Conservation (phyloP, 1,140 invertebrate species). For the Hypsibius dujardini region DNA sequence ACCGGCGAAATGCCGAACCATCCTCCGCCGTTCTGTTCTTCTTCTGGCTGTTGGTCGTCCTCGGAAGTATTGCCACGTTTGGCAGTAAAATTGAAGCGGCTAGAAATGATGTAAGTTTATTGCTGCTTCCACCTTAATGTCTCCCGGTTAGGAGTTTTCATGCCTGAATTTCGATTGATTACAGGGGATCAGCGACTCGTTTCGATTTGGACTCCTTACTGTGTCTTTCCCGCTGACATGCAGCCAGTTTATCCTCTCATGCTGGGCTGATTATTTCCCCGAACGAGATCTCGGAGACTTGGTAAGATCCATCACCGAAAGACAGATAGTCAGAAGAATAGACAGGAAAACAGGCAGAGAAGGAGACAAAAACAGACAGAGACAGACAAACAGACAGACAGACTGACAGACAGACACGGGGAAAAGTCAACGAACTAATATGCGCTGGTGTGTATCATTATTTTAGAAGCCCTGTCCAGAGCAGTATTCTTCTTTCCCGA, state of each 20-base stretch:
- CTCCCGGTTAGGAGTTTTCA: not conserved
- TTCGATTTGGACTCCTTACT: not conserved
- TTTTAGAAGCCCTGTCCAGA: constrained; percentile 8
- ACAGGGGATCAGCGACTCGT: not conserved
- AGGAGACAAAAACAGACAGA: no score
- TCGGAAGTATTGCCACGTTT: not conserved
- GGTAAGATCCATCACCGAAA: not conserved
- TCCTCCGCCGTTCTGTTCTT: constrained; percentile 8
- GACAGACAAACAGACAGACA: no score
- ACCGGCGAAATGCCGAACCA: not conserved
- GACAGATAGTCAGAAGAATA: no score
- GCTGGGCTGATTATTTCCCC: constrained; percentile 5
- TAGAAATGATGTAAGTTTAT: not conserved
- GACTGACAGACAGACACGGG: no score
- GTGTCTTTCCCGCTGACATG: not conserved
- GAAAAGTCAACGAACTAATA: no score
- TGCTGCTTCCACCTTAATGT: no score
- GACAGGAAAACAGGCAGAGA: no score
- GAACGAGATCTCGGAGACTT: not conserved
- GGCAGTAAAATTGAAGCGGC: not conserved
- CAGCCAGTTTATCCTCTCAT: constrained; percentile 6
- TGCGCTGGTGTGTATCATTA: not conserved
- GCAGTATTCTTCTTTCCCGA: not conserved
- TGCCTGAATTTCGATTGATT: not conserved
- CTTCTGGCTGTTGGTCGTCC: not conserved